Conservation (phyloP, 2,888 invertebrate species). For the Coremacera marginata region DNA sequence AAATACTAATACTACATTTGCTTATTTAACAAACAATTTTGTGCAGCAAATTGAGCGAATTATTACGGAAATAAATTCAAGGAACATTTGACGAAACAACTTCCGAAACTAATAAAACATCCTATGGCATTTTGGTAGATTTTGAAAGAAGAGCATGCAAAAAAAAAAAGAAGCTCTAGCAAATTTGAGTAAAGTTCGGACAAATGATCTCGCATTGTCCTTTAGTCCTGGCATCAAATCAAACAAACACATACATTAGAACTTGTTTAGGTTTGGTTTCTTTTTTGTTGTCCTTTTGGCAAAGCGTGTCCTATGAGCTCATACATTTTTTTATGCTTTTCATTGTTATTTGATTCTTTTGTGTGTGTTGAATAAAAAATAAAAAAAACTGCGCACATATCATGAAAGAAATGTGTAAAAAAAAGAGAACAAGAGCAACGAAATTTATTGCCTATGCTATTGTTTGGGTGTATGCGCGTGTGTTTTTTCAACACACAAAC, state of each 20-base stretch:
- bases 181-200: conserved; percentile 2
- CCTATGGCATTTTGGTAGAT: conserved; percentile 23
- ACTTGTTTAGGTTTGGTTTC: background rate
- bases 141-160: conserved; percentile 27
- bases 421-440: conserved; percentile 7
- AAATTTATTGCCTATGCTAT: conserved; percentile 35
- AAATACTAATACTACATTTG: background rate
- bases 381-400: conserved; percentile 16
- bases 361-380: conserved; percentile 20
- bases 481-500: background rate
- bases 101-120: conserved; percentile 46
- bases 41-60: conserved; percentile 35
- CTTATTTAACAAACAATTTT: conserved; percentile 9
- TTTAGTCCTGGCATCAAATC: conserved; percentile 5
- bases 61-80: conserved; percentile 1
- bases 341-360: conserved; percentile 42
- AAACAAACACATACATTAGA: conserved; percentile 1
- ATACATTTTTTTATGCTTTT: conserved; percentile 4
- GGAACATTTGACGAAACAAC: conserved; percentile 8
- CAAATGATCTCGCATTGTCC: conserved; percentile 26
- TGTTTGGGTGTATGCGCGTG: background rate
- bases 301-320: conserved; percentile 10
- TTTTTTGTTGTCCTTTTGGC: background rate
- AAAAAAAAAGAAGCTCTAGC: conserved; percentile 19
- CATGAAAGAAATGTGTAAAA: background rate